Evolutionary conservation across 2,113 vertebrate genomes (phyloP).

Genomic region (Thomomys bottae): DNA sequence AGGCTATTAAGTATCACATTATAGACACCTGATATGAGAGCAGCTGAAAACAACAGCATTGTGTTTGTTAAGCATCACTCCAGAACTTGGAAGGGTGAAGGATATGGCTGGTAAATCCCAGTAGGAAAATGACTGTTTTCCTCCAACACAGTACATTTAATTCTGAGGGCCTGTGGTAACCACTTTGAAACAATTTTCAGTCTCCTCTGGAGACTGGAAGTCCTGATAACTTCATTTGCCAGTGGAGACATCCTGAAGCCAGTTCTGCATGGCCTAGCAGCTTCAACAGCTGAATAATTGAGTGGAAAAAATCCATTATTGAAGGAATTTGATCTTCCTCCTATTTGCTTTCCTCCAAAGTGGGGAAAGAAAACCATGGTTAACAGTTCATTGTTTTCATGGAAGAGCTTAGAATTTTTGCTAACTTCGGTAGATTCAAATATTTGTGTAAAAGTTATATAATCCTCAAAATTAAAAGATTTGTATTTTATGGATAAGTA

Average conservation of each 20-base stretch:
- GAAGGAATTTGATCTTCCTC: slow-evolving; percentile 68
- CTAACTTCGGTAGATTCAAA: slow-evolving; percentile 22
- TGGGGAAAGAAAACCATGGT: slow-evolving; percentile 29
- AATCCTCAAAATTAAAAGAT: slow-evolving; percentile 47
- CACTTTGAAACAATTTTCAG: slow-evolving; percentile 53
- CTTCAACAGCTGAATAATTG: slow-evolving; percentile 54
- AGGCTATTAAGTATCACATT: slow-evolving; percentile 39
- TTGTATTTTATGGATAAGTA: not conserved
- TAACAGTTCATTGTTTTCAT: slow-evolving; percentile 44
- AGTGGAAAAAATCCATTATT: slow-evolving; percentile 80
- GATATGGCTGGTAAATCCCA: slow-evolving; percentile 11
- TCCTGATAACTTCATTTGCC: slow-evolving; percentile 60
- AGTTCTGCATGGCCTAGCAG: slow-evolving; percentile 59
- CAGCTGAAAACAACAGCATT: slow-evolving; percentile 22
- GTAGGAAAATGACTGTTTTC: slow-evolving; percentile 9
- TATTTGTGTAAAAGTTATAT: slow-evolving; percentile 22
- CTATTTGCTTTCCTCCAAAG: slow-evolving; percentile 57
- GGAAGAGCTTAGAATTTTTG: slow-evolving; percentile 30
- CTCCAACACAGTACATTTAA: slow-evolving; percentile 41
- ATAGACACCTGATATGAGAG: not conserved
- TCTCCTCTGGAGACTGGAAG: slow-evolving; percentile 54
- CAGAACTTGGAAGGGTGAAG: slow-evolving; percentile 1
- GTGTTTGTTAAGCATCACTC: slow-evolving; percentile 42
- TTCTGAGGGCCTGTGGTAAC: slow-evolving; percentile 60
- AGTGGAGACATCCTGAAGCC: not conserved